A percentile compares a stretch with the other conserved stretches of the same genome.
Evolutionary conservation across 30 jellyfish, hydroid and myxozoan genomes (phyloP).

Genomic region (Mastigias papua): DNA sequence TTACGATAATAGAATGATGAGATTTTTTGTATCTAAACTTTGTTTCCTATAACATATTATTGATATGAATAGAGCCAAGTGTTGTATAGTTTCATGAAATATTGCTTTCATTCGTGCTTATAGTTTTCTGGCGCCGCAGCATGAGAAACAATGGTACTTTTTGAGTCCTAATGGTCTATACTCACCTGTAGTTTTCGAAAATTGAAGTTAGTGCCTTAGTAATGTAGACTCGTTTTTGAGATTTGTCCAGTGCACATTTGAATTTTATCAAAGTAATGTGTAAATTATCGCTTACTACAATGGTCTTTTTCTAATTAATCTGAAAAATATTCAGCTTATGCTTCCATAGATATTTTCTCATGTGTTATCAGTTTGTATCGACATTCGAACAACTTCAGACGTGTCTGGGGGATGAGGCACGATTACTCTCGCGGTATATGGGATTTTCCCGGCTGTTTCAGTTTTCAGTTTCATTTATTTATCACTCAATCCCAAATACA

Average conservation of each 20-base stretch:
- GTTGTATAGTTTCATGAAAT: constrained; percentile 77
- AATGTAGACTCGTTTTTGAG: constrained; percentile 29
- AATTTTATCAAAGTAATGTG: constrained; percentile 64
- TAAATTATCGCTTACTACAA: constrained; percentile 55
- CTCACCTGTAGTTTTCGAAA: constrained; percentile 50
- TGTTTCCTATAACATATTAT: constrained; percentile 66
- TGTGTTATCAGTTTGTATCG: neutral
- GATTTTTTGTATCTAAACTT: constrained; percentile 75
- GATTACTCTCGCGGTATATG: no score
- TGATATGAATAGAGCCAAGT: constrained; percentile 59
- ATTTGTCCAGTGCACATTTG: constrained; percentile 75
- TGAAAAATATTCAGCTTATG: neutral
- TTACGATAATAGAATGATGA: constrained; percentile 76
- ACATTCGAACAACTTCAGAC: no score
- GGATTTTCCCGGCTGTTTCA: no score
- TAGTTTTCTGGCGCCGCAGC: neutral
- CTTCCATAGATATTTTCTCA: neutral
- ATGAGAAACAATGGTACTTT: neutral
- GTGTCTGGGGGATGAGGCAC: no score
- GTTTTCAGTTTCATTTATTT: no score
- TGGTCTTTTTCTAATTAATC: constrained; percentile 38
- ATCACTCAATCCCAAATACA: no score
- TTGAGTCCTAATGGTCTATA: neutral
- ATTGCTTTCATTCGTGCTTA: constrained; percentile 39
- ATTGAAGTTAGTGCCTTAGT: constrained; percentile 44